A percentile compares a stretch with the other conserved stretches of the same genome.
phyloP scores from a whole-genome alignment of 2,888 invertebrate genomes.

The Scaeva pyrastri region DNA sequence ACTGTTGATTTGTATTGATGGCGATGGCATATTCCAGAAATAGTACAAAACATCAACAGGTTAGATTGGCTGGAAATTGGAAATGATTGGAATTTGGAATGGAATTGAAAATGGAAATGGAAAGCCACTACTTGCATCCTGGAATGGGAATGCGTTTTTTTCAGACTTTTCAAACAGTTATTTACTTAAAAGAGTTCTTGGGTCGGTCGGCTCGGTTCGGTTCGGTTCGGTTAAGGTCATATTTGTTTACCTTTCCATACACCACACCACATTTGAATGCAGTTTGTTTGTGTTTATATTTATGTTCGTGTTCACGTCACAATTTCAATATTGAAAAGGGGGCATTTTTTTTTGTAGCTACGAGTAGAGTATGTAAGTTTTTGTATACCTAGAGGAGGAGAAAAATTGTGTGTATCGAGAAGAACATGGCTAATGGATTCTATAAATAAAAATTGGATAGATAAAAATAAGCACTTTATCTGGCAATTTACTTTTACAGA shows the following conservation, averaged over 20 bases:
- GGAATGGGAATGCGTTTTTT: not conserved
- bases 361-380: too few species aligned
- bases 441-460: slow-evolving; percentile 43
- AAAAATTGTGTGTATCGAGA: slow-evolving; percentile 11
- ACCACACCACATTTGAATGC: slow-evolving; percentile 32
- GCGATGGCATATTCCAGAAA: slow-evolving; percentile 5
- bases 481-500: slow-evolving; percentile 24
- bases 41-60: slow-evolving; percentile 54
- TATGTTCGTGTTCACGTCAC: slow-evolving; percentile 5
- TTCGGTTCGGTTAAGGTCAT: slow-evolving; percentile 63
- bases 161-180: not conserved
- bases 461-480: slow-evolving; percentile 43
- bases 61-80: too few species aligned
- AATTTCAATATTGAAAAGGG: not conserved
- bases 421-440: slow-evolving; percentile 57
- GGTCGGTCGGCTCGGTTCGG: too few species aligned
- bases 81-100: too few species aligned
- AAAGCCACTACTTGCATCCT: not conserved
- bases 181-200: too few species aligned
- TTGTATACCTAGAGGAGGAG: not conserved
- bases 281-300: slow-evolving; percentile 36
- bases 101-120: too few species aligned
- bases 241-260: slow-evolving; percentile 71
- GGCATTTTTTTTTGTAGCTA: not conserved
- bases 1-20: not conserved